Conservation (phyloP, 2,797 vertebrate species). For the Phalloptychus januarius region DNA sequence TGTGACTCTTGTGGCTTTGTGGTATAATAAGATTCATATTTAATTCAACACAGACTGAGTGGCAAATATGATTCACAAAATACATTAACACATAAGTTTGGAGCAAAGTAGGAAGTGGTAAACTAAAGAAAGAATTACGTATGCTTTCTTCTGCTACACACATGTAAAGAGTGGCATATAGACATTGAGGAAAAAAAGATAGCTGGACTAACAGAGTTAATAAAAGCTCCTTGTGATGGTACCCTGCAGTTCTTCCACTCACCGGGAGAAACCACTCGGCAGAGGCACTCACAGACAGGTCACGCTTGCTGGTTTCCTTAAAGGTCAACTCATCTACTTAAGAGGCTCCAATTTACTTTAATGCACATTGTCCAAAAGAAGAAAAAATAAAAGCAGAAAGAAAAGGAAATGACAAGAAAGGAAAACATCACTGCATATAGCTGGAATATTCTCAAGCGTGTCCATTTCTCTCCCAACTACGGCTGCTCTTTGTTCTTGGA, state of each 20-base stretch:
- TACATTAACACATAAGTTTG: slow-evolving; percentile 16
- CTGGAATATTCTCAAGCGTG: slow-evolving; percentile 42
- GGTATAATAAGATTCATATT: slow-evolving; percentile 3
- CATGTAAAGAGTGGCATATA: slow-evolving; percentile 14
- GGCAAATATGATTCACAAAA: slow-evolving; percentile 28
- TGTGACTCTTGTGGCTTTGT: slow-evolving; percentile 27
- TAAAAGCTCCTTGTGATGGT: slow-evolving; percentile 70
- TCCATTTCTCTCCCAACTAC: slow-evolving; percentile 43
- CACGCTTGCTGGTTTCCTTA: slow-evolving; percentile 85
- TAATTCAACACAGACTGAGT: slow-evolving; percentile 26
- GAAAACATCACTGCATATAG: slow-evolving; percentile 54
- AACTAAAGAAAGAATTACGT: slow-evolving; percentile 13
- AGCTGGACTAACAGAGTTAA: slow-evolving; percentile 53
- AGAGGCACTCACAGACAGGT: slow-evolving; percentile 82
- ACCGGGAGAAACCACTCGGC: slow-evolving; percentile 69
- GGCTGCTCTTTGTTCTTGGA: slow-evolving; percentile 34
- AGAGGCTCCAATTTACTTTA: slow-evolving; percentile 83
- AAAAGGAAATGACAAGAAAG: slow-evolving; percentile 54
- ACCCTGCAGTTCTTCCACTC: slow-evolving; percentile 77
- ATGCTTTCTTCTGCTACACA: slow-evolving; percentile 10
- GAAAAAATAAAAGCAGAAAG: slow-evolving; percentile 29
- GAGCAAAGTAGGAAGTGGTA: slow-evolving; percentile 18
- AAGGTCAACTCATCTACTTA: slow-evolving; percentile 88
- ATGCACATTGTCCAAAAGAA: slow-evolving; percentile 78
- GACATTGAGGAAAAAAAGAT: slow-evolving; percentile 3